phyloP scores from a whole-genome alignment of 2,113 vertebrate genomes.

The Pagrus major region DNA sequence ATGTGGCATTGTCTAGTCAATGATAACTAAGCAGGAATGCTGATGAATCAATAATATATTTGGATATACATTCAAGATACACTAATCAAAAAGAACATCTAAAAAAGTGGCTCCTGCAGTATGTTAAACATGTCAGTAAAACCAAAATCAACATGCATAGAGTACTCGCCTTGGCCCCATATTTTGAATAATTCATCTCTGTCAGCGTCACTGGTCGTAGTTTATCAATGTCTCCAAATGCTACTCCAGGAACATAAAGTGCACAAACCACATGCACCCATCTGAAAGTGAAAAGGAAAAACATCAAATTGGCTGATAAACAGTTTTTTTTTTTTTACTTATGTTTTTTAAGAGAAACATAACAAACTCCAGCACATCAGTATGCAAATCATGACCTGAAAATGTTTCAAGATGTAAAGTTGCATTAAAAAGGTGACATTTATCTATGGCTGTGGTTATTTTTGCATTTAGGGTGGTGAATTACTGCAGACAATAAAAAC shows the following conservation, averaged over 20 bases:
- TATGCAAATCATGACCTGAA: not conserved
- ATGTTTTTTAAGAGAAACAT: not conserved
- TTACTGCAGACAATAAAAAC: conserved; percentile 57
- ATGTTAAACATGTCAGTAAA: not conserved
- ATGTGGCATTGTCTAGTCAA: not conserved
- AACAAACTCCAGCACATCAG: not conserved
- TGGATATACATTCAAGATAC: not conserved
- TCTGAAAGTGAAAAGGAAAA: conserved; percentile 75
- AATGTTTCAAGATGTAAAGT: not conserved
- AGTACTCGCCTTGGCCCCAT: conserved; percentile 95
- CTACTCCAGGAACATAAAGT: conserved; percentile 97
- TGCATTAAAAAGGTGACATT: conserved; percentile 34
- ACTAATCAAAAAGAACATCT: not conserved
- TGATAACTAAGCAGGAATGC: not conserved
- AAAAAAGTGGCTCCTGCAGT: not conserved
- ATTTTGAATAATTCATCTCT: conserved; percentile 99
- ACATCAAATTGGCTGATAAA: not conserved
- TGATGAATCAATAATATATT: not conserved
- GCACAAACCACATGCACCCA: conserved; percentile 99
- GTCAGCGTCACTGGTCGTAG: conserved; percentile 96
- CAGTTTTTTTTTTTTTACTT: no score
- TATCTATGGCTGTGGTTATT: conserved; percentile 26
- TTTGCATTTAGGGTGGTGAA: conserved; percentile 36
- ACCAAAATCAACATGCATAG: not conserved
- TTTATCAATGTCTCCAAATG: conserved; percentile 99